These are phyloP conservation scores for Premnoplex brunnescens DNA, from an alignment of 2,797 vertebrate genomes.

Conservation along the genomic window DNA sequence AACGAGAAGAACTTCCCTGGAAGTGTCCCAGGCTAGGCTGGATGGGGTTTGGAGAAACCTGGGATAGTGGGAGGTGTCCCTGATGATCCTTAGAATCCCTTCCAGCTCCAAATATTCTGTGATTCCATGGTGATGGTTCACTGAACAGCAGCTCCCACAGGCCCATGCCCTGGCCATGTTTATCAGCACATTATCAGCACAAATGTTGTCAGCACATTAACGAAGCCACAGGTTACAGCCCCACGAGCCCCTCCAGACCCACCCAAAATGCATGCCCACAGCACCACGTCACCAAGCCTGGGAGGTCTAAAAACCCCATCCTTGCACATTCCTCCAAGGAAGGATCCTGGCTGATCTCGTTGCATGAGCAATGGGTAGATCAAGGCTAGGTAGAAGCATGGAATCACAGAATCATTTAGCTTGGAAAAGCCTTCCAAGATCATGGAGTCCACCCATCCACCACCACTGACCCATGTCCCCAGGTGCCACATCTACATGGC, in stretches of 20 bases:
- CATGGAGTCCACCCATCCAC: neutral
- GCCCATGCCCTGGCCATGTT: neutral
- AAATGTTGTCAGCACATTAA: neutral
- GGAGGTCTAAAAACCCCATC: neutral
- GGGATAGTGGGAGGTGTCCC: neutral
- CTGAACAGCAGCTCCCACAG: neutral
- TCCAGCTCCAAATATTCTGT: neutral
- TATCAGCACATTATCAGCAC: neutral
- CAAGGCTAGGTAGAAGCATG: neutral
- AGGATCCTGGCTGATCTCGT: neutral
- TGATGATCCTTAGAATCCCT: neutral
- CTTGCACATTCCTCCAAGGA: neutral
- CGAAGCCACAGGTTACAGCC: no score
- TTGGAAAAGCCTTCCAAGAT: neutral
- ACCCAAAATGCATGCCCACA: neutral
- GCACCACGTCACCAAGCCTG: neutral
- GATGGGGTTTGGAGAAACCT: neutral
- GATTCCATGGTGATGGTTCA: neutral
- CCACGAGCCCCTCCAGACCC: neutral
- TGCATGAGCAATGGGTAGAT: neutral
- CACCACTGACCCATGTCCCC: neutral
- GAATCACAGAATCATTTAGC: neutral
- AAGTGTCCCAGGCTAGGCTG: accelerated
- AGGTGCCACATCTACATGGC: neutral
- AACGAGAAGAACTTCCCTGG: neutral